Evolutionary conservation across 2,888 invertebrate species (phyloP), one percentile per base, ranked within the genome.

Genomic region (Coenonympha glycerion): DNA sequence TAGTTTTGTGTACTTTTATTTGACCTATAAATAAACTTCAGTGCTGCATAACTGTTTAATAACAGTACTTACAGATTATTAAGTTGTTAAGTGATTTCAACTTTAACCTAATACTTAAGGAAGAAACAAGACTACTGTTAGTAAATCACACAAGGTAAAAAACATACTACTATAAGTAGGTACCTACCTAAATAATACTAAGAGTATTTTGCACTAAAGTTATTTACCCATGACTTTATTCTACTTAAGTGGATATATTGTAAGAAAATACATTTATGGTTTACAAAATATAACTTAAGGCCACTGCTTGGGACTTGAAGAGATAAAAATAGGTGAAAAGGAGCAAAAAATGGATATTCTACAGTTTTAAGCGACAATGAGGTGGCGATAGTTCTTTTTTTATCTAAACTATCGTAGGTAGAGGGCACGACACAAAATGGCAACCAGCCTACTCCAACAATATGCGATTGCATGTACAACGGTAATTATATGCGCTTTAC

Each of bases 351-450:
- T 34, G 3, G 11, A 24, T 21, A 45, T 21, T 15, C 41, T 33
- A 24, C 28, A 28, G 16, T 24, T 26, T 30, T 48, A 44, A 42
- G 33, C 8, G 30, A 31, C 47, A 33, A 13, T 45, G 30, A 74
- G 66, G 58, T 69, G 61, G 69, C 69, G 66, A 72, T 62, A 69
- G 69, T 76, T 79, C 71, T 79, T 84, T 85, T 83, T 85, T 83
- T 83, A 83, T 76, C 78, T 76, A 71, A 78, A 81, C 66, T 75
- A 75, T 76, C 76, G 82, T 81, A 82, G 79, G 76, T 79, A 78
- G 75, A 81, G 78, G 78, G 74, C 77, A 80, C 76, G 69, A 79
- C 72, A 86, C 86, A 87, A 87, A 84, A 87, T 87, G 86, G 86
- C 86, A 87, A 80, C 86, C 84, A 75, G 72, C 63, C 66, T 73